Evolutionary conservation across 2,888 invertebrate genomes (phyloP), one percentile per base, ranked within the genome.

Genomic region (Listrodromus nycthemerus): DNA sequence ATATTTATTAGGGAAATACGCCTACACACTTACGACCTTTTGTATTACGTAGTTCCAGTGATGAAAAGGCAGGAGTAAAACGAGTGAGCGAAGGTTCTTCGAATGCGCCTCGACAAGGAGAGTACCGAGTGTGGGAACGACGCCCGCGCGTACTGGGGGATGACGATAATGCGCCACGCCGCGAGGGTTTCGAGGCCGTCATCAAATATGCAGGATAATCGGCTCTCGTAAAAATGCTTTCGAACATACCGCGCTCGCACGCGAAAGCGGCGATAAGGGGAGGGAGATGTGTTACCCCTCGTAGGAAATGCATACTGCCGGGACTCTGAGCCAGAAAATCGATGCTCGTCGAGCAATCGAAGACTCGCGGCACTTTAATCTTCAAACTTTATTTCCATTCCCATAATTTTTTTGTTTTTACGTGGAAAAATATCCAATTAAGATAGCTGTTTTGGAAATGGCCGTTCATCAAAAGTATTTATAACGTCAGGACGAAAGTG

Each of bases 171-270:
- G 83, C 84, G 87, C 81, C 82, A 74, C 84, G 80, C 83, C 79
- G 71, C 77, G 81, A 85, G 80, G 85, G 73, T 85, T 82, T 83
- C 74, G 74, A 66, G 77, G 66, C 77, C 65, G 87, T 88, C 89
- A 90, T 90, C 87, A 89, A 91, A 90, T 88, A 90, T 89, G 88
- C 86, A 87, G 82, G 87, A 80, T 88, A 89, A 90, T 88, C 88
- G 89, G 85, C 86, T 73, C 85, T 86, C 85, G 84, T 86, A 82
- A 89, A 87, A 86, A 84, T 82, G 85, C 85, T 81, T 80, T 71
- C 61, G 83, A 77, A 55, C 55, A 58, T 73, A 71, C 65, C 24
- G 48, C 37, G 16, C 50, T 37, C 65, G 37, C 65, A 75, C 63
- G 73, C 21, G 61, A 63, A 27, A 16, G 16, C 27, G 27, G 58